phyloP scores from a whole-genome alignment of 35 echinoderm and acorn worm species.

The Heliocidaris tuberculata region DNA sequence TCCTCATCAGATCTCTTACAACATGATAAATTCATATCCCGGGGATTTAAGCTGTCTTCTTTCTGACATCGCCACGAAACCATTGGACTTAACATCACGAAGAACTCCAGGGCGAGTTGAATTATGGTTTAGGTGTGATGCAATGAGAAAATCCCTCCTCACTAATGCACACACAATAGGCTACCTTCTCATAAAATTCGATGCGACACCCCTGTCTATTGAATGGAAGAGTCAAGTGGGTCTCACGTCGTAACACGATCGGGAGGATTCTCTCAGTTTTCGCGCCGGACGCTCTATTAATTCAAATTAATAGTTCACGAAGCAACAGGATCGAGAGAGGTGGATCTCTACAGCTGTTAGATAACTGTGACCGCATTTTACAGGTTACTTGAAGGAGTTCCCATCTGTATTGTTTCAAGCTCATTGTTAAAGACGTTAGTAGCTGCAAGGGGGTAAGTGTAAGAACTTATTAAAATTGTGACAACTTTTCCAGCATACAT shows the following conservation, averaged over 20 bases:
- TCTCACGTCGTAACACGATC: background rate
- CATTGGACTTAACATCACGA: background rate
- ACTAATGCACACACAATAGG: too few relatives aligned
- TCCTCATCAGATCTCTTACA: background rate
- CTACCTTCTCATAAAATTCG: background rate
- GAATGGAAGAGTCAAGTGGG: background rate
- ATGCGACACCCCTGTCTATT: background rate
- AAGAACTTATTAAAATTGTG: too few relatives aligned
- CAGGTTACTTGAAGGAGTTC: background rate
- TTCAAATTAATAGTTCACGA: constrained; percentile 6
- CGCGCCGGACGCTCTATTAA: background rate
- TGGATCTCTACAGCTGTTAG: background rate
- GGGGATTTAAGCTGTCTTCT: too few relatives aligned
- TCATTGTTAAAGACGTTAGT: background rate
- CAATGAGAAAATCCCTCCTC: too few relatives aligned
- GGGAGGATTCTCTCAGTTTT: background rate
- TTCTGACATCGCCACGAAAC: background rate
- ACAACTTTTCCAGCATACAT: too few relatives aligned
- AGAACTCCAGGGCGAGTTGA: background rate
- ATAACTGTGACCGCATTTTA: background rate
- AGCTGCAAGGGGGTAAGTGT: too few relatives aligned
- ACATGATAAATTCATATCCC: background rate
- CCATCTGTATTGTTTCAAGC: background rate
- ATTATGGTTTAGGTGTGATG: background rate
- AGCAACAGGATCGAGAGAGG: background rate